Evolutionary conservation across 2,113 vertebrate species (phyloP), one percentile per base, ranked within the genome.

Genomic region (Notiomystis cincta): DNA sequence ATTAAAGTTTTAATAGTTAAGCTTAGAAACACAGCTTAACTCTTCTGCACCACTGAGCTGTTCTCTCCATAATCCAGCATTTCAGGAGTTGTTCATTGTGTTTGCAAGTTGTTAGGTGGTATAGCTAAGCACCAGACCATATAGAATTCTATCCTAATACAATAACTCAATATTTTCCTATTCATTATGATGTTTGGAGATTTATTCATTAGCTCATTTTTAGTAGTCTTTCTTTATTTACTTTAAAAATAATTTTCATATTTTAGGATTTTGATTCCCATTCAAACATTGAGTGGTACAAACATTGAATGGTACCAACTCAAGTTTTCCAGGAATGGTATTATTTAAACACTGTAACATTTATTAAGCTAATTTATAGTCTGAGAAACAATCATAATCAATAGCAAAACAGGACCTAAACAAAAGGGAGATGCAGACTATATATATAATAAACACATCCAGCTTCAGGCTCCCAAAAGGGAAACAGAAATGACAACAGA

Each of bases 401-500:
- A 47, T 7, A 84, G 61, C 57, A 96, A 96, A 91, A 89, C 16
- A 40, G 5, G 35, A 86, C 62, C 70, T 87, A 97, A 90, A 89
- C 25, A 64, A 92, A 95, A 76, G 25, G 13, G 37, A 96, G 17
- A 56, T 42, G 66, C 33, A 94, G 58, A 78, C 14, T 33, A 57
- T 50, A 73, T 31, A 84, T 83, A 16, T 35, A 87, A 89, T 50
- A 82, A 82, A 20, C 37, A 31, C 53, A 91, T 73, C 77, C 58
- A 90, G 47, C 23, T 87, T 45, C 57, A 51, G n/a, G 72, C 13
- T 72, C 38, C 56, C 22, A 62, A 70, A 83, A 67, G 21, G n/a
- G 58, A 69, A 95, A 93, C 33, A 67, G 88, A 94, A 91, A 54
- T 60, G 42, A 90, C 65, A 82, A 75, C 35, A 75, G 66, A 82